A percentile compares a stretch with the other conserved stretches of the same genome.
These are phyloP conservation scores for Poecilia wingei DNA, from an alignment of 2,797 vertebrate species.

Conservation along the genomic window DNA sequence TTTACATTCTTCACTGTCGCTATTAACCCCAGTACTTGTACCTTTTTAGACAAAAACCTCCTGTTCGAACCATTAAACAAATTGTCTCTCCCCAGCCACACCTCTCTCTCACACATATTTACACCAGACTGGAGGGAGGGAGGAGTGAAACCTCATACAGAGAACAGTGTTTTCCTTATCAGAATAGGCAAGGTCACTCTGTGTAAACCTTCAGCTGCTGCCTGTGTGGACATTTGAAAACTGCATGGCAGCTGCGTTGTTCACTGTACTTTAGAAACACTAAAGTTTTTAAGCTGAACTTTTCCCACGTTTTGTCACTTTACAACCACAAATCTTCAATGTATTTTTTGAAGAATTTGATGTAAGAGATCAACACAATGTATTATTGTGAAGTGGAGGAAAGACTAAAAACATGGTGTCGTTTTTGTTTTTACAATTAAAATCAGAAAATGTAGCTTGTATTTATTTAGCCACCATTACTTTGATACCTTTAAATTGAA, in stretches of 20 bases:
- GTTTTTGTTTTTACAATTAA: background rate
- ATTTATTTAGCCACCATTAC: background rate
- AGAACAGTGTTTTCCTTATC: conserved; percentile 70
- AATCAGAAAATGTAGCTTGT: background rate
- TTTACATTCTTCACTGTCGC: conserved; percentile 52
- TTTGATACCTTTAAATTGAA: background rate
- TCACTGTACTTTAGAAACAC: conserved; percentile 9
- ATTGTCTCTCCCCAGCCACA: conserved; percentile 21
- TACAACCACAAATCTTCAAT: background rate
- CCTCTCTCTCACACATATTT: conserved; percentile 25
- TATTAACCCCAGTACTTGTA: conserved; percentile 35
- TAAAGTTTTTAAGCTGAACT: background rate
- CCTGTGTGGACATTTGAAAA: conserved; percentile 30
- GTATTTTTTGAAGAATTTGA: background rate
- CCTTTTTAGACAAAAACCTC: conserved; percentile 57
- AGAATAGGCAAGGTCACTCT: conserved; percentile 68
- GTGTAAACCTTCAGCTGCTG: conserved; percentile 70
- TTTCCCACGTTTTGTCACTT: background rate
- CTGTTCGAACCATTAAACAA: conserved; percentile 59
- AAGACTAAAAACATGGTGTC: background rate
- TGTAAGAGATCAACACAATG: background rate
- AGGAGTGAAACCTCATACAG: conserved; percentile 44
- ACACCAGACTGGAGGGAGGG: conserved; percentile 3
- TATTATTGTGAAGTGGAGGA: background rate
- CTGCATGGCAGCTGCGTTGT: conserved; percentile 47